Evolutionary conservation across 2,113 vertebrate genomes (phyloP), one percentile per base, ranked within the genome.

Genomic region (Amazona guildingii): DNA sequence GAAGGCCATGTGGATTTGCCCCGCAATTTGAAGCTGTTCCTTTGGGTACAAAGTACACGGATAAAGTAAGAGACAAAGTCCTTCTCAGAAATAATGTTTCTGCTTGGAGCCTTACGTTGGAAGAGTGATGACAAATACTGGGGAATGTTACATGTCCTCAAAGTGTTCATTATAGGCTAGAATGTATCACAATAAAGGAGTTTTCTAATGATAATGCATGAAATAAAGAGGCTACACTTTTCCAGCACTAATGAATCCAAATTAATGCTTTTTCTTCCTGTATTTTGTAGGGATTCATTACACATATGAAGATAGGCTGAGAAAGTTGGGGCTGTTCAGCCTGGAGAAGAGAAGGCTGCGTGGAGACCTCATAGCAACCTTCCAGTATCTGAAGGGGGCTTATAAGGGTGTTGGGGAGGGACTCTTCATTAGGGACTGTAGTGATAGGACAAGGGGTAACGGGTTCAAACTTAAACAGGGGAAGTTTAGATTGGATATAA

Each of bases 161-260:
- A 20, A 59, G 10, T 61, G 5, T 64, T 80, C 14, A 2, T 35
- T 28, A 13, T 39, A 33, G 37, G 5, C 29, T 2, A 5, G 44
- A 77, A 51, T 44, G 27, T 62, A 18, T 39, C 19, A 39, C 49
- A 28, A 11, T 12, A 25, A 16, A 10, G 3, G 23, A 13, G 2
- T 62, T 85, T 70, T 79, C 16, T 70, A 51, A 10, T 21, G 19
- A 8, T 49, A 62, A 46, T 37, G 7, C 0, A 0, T 46, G 59
- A 69, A 54, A 61, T 49, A 62, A 78, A 7, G n/a, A 67, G 51
- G 5, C 12, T 80, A 63, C 4, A 6, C 52, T 72, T 39, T 57
- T 68, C 21, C 27, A 1, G 1, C 2, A 1, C 7, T 72, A 31
- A 37, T 24, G 37, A 68, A 44, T 37, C 20, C 13, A 6, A 51